Percentiles rank a stretch among this genome's conserved stretches.
These are phyloP conservation scores for Onthophagus sagittarius DNA, from an alignment of 2,888 invertebrate species.

Conservation along the genomic window DNA sequence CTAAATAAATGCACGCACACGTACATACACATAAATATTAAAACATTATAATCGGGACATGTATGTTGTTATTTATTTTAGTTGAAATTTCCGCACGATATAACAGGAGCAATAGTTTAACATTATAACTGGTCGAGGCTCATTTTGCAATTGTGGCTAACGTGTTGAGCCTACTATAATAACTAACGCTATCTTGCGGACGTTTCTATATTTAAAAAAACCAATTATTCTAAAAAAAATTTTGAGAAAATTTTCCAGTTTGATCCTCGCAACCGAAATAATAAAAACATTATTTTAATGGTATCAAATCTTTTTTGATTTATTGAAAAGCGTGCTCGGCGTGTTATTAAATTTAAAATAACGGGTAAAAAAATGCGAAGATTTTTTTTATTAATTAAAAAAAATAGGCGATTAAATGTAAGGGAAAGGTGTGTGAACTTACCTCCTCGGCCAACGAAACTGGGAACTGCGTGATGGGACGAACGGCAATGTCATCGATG, in stretches of 20 bases:
- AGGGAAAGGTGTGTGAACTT: constrained; percentile 39
- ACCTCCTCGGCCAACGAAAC: constrained; percentile 81
- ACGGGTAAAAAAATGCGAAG: neutral
- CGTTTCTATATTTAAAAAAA: neutral
- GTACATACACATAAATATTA: neutral
- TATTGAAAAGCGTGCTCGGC: constrained; percentile 7
- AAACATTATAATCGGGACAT: neutral
- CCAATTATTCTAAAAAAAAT: neutral
- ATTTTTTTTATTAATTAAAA: neutral
- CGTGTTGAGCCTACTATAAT: neutral
- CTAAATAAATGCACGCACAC: neutral
- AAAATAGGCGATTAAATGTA: neutral
- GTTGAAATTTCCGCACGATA: neutral
- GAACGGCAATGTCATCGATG: constrained; percentile 81
- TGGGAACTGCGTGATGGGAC: constrained; percentile 83
- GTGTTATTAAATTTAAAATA: neutral
- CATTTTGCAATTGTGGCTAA: neutral
- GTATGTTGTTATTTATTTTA: too few relatives aligned
- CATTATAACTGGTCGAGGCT: neutral
- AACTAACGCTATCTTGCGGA: neutral
- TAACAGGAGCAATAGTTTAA: neutral
- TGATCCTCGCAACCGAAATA: constrained; percentile 22
- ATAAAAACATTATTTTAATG: neutral
- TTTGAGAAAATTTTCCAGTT: constrained; percentile 19
- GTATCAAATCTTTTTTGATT: neutral